Conservation (phyloP, 1,140 invertebrate species). For the Lepidotrigona ventralis region DNA sequence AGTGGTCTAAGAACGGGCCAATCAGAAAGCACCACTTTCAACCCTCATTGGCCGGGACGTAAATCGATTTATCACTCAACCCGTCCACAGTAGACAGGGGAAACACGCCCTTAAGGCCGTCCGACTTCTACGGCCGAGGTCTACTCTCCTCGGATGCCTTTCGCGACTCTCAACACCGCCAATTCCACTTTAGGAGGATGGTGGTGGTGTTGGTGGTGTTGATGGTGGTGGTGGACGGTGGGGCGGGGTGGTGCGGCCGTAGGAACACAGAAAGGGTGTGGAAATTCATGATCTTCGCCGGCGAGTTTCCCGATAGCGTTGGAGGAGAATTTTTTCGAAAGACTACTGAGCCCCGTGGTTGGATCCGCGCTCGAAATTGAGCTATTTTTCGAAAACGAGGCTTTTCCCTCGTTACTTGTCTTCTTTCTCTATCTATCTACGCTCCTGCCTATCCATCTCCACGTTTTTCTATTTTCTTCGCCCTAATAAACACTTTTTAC, state of each 20-base stretch:
- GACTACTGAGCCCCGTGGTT: slow-evolving; percentile 7
- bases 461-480: neutral
- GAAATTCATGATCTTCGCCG: slow-evolving; percentile 55
- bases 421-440: neutral
- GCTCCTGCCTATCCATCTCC: neutral
- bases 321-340: slow-evolving; percentile 58
- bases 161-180: slow-evolving; percentile 67
- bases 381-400: slow-evolving; percentile 53
- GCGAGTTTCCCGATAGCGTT: slow-evolving; percentile 37
- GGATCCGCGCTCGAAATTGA: slow-evolving; percentile 55
- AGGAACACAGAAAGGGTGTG: slow-evolving; percentile 35
- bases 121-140: slow-evolving; percentile 68
- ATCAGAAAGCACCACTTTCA: slow-evolving; percentile 73
- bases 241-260: slow-evolving; percentile 46
- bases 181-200: slow-evolving; percentile 69
- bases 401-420: slow-evolving; percentile 11
- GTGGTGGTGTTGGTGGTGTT: slow-evolving; percentile 38
- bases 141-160: slow-evolving; percentile 57
- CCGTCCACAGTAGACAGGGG: slow-evolving; percentile 62
- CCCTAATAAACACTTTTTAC: no score
- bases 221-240: slow-evolving; percentile 28
- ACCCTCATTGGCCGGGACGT: slow-evolving; percentile 75
- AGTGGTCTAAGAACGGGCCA: slow-evolving; percentile 74
- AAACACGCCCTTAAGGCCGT: slow-evolving; percentile 68
- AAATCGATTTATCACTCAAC: slow-evolving; percentile 79